These are phyloP conservation scores for Artemia sinica DNA, from an alignment of 2,888 invertebrate genomes.

Conservation along the genomic window DNA sequence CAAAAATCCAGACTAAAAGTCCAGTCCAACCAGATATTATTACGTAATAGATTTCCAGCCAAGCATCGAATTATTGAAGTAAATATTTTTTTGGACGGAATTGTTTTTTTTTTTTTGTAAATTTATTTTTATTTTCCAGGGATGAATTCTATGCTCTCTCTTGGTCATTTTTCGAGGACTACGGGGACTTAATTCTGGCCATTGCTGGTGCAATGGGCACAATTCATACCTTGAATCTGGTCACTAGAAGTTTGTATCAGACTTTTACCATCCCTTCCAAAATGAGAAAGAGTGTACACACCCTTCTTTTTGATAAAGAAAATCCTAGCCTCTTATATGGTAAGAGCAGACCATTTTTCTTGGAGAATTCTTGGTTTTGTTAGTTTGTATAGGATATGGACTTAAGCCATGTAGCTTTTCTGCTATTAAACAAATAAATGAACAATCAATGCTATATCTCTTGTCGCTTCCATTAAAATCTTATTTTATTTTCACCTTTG, in stretches of 20 bases:
- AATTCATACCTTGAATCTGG: slow-evolving; percentile 28
- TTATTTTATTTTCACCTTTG: too few species aligned
- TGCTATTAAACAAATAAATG: neutral
- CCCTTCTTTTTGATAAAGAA: slow-evolving; percentile 12
- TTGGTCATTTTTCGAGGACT: slow-evolving; percentile 32
- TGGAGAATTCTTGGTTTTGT: too few species aligned
- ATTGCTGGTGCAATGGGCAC: slow-evolving; percentile 27
- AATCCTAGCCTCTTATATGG: slow-evolving; percentile 2
- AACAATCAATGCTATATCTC: neutral
- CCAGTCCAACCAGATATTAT: too few species aligned
- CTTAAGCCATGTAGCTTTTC: neutral
- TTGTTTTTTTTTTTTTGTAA: slow-evolving; percentile 15
- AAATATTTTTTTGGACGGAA: too few species aligned
- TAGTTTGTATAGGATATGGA: too few species aligned
- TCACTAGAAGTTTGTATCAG: slow-evolving; percentile 8
- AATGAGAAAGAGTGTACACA: neutral
- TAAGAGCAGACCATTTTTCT: neutral
- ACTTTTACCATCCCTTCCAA: neutral
- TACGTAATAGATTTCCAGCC: too few species aligned
- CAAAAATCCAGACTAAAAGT: too few species aligned
- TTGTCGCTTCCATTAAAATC: too few species aligned
- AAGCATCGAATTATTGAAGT: too few species aligned
- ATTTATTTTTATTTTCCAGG: slow-evolving; percentile 25
- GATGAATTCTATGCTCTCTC: slow-evolving; percentile 34
- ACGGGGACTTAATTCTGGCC: slow-evolving; percentile 26